A percentile compares a stretch with the other conserved stretches of the same genome.
Evolutionary conservation across 1,140 invertebrate species (phyloP).

Genomic region (Hesperophylax magnus): DNA sequence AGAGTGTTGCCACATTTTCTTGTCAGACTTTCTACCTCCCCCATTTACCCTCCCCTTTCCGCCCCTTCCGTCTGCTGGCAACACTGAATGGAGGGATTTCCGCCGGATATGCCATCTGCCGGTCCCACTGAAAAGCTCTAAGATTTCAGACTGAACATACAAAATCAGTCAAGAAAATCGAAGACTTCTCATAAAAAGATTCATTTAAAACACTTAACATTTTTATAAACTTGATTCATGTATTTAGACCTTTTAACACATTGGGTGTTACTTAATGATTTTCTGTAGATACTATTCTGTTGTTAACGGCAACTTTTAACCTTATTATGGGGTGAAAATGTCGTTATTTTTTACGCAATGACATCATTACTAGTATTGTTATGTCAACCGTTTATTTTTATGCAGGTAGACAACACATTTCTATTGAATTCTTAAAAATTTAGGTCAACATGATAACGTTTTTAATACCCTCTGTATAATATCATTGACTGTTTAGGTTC

Average conservation of each 20-base stretch:
- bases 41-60: not conserved
- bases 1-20: constrained; percentile 51
- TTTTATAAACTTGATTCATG: too few relatives aligned
- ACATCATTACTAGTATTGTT: constrained; percentile 31
- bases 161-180: not conserved
- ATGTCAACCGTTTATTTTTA: constrained; percentile 17
- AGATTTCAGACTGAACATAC: not conserved
- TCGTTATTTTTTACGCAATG: constrained; percentile 48
- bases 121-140: constrained; percentile 38
- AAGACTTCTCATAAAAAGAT: not conserved
- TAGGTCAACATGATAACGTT: not conserved
- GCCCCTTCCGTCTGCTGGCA: constrained; percentile 38
- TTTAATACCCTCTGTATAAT: not conserved
- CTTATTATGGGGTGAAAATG: constrained; percentile 24
- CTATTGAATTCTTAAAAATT: constrained; percentile 9
- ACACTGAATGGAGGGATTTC: constrained; percentile 50
- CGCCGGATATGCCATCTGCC: constrained; percentile 51
- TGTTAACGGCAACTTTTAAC: constrained; percentile 51
- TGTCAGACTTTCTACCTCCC: constrained; percentile 33
- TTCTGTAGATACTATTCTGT: too few relatives aligned
- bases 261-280: too few relatives aligned
- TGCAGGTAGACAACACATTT: constrained; percentile 10
- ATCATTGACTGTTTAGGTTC: too few relatives aligned
- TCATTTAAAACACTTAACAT: not conserved
- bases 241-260: too few relatives aligned